phyloP scores from a whole-genome alignment of 2,888 invertebrate genomes.

The Monopis laevigella region DNA sequence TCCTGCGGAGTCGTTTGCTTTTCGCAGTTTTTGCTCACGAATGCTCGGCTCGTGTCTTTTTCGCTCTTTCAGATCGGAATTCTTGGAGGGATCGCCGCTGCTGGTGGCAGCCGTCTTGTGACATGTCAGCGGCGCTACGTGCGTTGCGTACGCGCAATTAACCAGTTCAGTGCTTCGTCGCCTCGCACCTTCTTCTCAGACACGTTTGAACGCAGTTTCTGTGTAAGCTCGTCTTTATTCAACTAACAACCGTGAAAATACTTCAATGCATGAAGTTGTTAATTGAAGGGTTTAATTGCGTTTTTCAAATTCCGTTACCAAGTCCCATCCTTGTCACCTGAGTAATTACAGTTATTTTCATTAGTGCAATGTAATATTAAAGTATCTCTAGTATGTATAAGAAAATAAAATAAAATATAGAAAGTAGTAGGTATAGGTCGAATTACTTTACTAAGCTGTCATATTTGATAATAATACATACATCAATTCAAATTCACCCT shows the following conservation, averaged over 20 bases:
- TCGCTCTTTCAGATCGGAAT: conserved; percentile 64
- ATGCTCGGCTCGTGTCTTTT: conserved; percentile 56
- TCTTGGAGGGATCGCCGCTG: conserved; percentile 62
- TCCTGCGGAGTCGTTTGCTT: conserved; percentile 8
- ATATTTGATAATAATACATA: too few relatives aligned
- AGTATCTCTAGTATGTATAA: too few relatives aligned
- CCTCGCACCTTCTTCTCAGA: conserved; percentile 35
- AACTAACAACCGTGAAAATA: conserved; percentile 49
- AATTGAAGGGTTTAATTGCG: conserved; percentile 41
- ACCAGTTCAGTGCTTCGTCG: conserved; percentile 39
- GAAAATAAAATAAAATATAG: too few relatives aligned
- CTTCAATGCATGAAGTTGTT: conserved; percentile 35
- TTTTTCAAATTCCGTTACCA: conserved; percentile 19
- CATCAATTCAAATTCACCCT: too few relatives aligned
- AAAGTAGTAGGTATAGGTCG: too few relatives aligned
- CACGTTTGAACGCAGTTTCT: conserved; percentile 33
- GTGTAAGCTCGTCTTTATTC: conserved; percentile 44
- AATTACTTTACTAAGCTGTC: too few relatives aligned
- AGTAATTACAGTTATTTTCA: too few relatives aligned
- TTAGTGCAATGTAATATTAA: too few relatives aligned
- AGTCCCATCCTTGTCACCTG: too few relatives aligned
- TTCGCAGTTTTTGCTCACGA: conserved; percentile 4
- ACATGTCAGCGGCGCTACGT: conserved; percentile 58
- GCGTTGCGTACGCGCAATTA: conserved; percentile 60
- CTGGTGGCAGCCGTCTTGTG: conserved; percentile 66